These are phyloP conservation scores for Andrena minutula DNA, from an alignment of 2,888 invertebrate genomes.

Conservation along the genomic window DNA sequence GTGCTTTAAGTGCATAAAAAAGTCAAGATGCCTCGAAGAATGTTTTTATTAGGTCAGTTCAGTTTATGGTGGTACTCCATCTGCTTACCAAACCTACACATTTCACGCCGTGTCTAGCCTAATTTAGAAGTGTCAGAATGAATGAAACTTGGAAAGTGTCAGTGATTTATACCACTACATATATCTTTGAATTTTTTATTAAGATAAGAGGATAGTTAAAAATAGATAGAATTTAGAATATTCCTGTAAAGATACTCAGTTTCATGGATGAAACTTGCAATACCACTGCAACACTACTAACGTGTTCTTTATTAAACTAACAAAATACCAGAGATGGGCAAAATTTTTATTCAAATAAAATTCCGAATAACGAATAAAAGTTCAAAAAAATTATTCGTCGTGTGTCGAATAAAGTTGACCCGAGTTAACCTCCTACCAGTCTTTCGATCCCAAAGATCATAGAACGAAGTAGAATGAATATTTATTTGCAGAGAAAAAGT, in stretches of 20 bases:
- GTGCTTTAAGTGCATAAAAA: not conserved
- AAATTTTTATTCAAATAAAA: no score
- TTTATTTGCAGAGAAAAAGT: not conserved
- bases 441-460: no score
- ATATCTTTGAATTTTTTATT: not conserved
- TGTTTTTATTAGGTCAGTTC: not conserved
- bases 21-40: not conserved
- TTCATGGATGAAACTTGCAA: not conserved
- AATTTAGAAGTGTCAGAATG: not conserved
- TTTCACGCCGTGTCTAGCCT: no score
- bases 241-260: not conserved
- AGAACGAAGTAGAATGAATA: not conserved
- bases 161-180: not conserved
- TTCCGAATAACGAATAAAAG: no score
- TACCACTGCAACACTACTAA: not conserved
- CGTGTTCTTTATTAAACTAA: no score
- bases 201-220: not conserved
- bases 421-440: no score
- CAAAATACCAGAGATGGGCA: no score
- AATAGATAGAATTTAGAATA: not conserved
- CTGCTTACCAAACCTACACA: no score
- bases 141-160: not conserved
- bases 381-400: no score
- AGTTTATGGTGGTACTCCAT: not conserved
- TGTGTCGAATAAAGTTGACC: no score